These are phyloP conservation scores for Cydia splendana DNA, from an alignment of 1,140 invertebrate species.

Conservation along the genomic window DNA sequence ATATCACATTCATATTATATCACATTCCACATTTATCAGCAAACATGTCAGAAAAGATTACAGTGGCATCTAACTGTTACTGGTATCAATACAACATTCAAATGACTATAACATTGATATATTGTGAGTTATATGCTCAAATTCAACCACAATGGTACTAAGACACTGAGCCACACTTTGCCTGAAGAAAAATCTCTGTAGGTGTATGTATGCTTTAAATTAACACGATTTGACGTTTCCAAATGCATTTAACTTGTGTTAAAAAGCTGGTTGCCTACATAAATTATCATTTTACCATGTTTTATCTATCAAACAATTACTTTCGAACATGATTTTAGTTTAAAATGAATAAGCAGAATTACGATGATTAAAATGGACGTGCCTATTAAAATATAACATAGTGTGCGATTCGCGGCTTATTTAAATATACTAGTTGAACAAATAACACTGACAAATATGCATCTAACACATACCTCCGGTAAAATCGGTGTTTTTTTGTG, in stretches of 20 bases:
- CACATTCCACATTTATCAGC: too few relatives aligned
- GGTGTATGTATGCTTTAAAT: too few relatives aligned
- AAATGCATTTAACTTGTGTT: background rate
- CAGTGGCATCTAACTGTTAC: background rate
- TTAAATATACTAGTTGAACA: background rate
- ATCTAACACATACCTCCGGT: background rate
- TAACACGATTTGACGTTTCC: too few relatives aligned
- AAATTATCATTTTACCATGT: too few relatives aligned
- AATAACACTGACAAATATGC: background rate
- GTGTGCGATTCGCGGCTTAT: background rate
- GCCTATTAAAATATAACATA: constrained; percentile 7
- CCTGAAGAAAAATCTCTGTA: background rate
- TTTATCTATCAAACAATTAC: background rate
- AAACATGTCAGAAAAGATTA: too few relatives aligned
- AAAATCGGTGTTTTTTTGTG: background rate
- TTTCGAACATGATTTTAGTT: background rate
- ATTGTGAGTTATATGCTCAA: background rate
- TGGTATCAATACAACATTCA: background rate
- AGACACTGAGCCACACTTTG: background rate
- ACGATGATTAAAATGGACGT: background rate
- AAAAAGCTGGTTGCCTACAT: too few relatives aligned
- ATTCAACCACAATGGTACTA: background rate
- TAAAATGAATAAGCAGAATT: background rate
- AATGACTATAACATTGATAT: background rate
- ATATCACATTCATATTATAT: too few relatives aligned